Evolutionary conservation across 2,888 invertebrate genomes (phyloP), one percentile per base, ranked within the genome.

Genomic region (Baronia brevicornis): DNA sequence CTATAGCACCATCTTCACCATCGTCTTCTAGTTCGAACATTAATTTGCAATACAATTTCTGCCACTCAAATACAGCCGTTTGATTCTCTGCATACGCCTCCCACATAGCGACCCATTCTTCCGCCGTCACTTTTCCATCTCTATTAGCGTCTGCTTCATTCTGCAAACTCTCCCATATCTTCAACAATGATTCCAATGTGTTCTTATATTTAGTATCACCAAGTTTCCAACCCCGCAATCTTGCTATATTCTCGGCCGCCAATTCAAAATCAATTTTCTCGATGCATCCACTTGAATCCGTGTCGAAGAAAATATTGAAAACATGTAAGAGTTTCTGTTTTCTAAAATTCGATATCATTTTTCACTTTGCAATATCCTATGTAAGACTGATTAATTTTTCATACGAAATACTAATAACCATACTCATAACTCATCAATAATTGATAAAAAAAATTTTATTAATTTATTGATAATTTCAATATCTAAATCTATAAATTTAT

Each of bases 21-120:
- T 92, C 90, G 58, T 94, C 94, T 64, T 93, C 91, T 43, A 93
- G 84, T 52, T 92, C 90, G 61, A 94, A 94, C 89, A 93, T 92
- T 69, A 93, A 92, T 59, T 90, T 88, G 88, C 91, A 89, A 73
- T 93, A 94, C 33, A 88, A 86, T 46, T 88, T 88, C 64, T 93
- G 93, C 93, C 93, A 94, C 43, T 91, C 91, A 43, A 90, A 84
- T 18, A 90, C 89, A 33, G 87, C 86, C 39, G 87, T 86, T n/a
- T 91, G 90, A 24, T 36, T 24, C 5, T 23, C 30, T 2, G 58
- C 51, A 54, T 57, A 62, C 53, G 49, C 49, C 44, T 43, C 50
- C 43, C 50, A 51, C 45, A 49, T 44, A 1, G 33, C 4, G 1
- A 51, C 15, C 51, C 49, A 51, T 25, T 51, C 49, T 4, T 36